Evolutionary conservation across 1,140 invertebrate genomes (phyloP).

Genomic region (Nylanderia fulva): DNA sequence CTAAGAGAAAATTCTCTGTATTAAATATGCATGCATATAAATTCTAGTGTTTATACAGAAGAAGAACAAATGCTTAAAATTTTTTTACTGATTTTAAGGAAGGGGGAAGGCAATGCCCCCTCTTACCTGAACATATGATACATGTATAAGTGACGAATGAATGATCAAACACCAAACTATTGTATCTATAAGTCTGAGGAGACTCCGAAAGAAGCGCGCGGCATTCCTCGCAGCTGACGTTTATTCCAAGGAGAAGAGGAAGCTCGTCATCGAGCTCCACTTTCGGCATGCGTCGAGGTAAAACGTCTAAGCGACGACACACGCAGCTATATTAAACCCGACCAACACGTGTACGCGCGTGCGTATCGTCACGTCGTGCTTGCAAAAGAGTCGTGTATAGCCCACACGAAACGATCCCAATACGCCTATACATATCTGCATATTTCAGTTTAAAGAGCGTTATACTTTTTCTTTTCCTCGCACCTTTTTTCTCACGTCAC

Average conservation of each 20-base stretch:
- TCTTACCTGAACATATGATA: too few species aligned
- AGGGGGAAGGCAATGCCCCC: too few species aligned
- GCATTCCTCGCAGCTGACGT: slow-evolving; percentile 5
- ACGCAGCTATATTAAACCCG: slow-evolving; percentile 78
- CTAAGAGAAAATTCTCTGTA: too few species aligned
- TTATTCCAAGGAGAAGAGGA: slow-evolving; percentile 19
- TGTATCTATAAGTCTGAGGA: too few species aligned
- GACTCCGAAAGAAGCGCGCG: background rate
- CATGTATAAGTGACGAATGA: too few species aligned
- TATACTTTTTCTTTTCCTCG: background rate
- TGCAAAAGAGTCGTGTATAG: background rate
- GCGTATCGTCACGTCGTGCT: slow-evolving; percentile 11
- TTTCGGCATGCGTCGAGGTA: slow-evolving; percentile 74
- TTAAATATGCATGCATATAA: too few species aligned
- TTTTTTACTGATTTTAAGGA: too few species aligned
- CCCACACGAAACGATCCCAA: background rate
- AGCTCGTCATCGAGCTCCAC: slow-evolving; percentile 69
- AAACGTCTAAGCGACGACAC: slow-evolving; percentile 71
- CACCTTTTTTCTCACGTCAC: background rate
- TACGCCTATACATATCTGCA: background rate
- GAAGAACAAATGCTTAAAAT: too few species aligned
- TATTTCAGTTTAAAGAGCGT: background rate
- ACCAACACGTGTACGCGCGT: slow-evolving; percentile 30
- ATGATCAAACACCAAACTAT: too few species aligned
- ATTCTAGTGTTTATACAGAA: too few species aligned